phyloP scores from a whole-genome alignment of 2,113 vertebrate genomes.

The Hylia prasina region DNA sequence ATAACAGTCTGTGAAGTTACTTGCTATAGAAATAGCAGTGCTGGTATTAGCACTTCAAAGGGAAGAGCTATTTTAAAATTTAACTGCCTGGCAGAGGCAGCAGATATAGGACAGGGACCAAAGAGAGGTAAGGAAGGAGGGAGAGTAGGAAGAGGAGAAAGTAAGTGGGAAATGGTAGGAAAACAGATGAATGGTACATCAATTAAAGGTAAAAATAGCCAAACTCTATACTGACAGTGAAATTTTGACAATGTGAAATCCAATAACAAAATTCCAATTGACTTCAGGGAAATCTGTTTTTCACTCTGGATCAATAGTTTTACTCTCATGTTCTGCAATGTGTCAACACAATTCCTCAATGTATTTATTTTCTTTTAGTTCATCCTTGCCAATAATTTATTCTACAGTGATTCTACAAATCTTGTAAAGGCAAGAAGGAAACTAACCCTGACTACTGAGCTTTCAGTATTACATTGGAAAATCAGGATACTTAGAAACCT shows the following conservation, averaged over 20 bases:
- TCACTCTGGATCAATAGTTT: background rate
- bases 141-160: background rate
- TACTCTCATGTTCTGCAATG: background rate
- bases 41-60: slow-evolving; percentile 69
- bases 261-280: background rate
- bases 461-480: background rate
- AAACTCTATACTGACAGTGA: background rate
- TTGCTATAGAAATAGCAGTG: slow-evolving; percentile 28
- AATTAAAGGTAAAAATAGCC: background rate
- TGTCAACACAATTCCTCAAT: background rate
- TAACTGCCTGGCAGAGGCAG: slow-evolving; percentile 54
- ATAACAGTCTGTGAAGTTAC: slow-evolving; percentile 15
- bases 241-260: background rate
- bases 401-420: background rate
- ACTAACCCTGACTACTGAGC: background rate
- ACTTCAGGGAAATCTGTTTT: background rate
- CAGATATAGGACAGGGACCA: slow-evolving; percentile 21
- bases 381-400: background rate
- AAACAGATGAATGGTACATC: background rate
- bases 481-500: background rate
- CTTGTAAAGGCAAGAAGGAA: background rate
- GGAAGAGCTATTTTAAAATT: slow-evolving; percentile 61
- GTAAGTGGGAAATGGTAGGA: background rate
- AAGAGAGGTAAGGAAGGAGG: background rate
- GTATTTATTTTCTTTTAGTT: background rate